Conservation (phyloP, 2,113 vertebrate species). For the Protomyctophum bolini region DNA sequence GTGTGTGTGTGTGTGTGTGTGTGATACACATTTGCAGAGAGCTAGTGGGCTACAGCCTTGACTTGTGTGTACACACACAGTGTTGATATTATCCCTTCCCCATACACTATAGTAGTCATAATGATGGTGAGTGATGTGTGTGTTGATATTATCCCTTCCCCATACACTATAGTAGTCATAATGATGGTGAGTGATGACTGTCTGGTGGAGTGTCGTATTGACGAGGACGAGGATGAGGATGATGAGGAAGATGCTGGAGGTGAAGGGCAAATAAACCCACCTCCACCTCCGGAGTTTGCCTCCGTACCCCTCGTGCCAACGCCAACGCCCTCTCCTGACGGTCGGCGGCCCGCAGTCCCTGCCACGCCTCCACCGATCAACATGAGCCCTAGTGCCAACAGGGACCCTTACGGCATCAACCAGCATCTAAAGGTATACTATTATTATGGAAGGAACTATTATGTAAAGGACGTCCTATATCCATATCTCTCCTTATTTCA, state of each 20-base stretch:
- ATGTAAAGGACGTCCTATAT: too few species aligned
- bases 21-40: too few species aligned
- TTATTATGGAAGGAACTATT: too few species aligned
- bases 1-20: not conserved
- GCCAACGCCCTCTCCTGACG: slow-evolving; percentile 33
- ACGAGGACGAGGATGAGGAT: slow-evolving; percentile 60
- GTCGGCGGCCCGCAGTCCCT: slow-evolving; percentile 11
- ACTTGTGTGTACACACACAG: not conserved
- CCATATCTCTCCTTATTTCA: too few species aligned
- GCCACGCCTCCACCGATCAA: slow-evolving; percentile 21
- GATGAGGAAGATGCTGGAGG: slow-evolving; percentile 36
- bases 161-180: slow-evolving; percentile 52
- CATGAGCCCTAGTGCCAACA: slow-evolving; percentile 50
- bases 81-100: slow-evolving; percentile 3
- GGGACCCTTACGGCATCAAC: slow-evolving; percentile 81
- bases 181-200: slow-evolving; percentile 75
- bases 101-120: slow-evolving; percentile 55
- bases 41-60: not conserved
- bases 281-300: slow-evolving; percentile 71
- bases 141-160: too few species aligned
- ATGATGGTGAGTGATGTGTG: slow-evolving; percentile 73
- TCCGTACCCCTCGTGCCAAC: slow-evolving; percentile 39
- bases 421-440: slow-evolving; percentile 82
- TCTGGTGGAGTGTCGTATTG: slow-evolving; percentile 79
- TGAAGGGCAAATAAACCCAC: slow-evolving; percentile 53